Base-by-base conservation (phyloP, 2,888 invertebrate genomes). In the Formica aserva region DNA sequence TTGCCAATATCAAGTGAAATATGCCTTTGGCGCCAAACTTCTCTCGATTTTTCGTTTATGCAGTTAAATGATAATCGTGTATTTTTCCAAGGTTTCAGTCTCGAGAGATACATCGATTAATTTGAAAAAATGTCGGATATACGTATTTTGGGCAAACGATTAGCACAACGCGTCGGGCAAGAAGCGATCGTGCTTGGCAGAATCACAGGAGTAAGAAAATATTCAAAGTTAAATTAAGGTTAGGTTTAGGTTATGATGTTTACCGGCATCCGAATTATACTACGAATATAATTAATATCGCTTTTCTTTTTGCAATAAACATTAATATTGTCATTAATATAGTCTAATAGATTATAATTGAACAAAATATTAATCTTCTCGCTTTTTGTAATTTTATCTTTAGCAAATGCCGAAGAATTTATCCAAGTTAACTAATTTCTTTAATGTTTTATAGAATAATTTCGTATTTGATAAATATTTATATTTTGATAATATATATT, bases 121-220 rank as follows among this genome's bases (percentile, higher is more conserved):
- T 15, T 29, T 66, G 1, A 18, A 35, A 85, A 77, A 67, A 89
- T 88, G 86, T 1, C 76, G 8, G 83, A 86, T 2, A 80, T 84
- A 85, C 91, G 94, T 13, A 87, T 93, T 15, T 78, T 85, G 41
- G 94, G 94, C 15, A 91, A 92, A 48, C 89, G 91, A 63, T 75
- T 94, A 48, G 85, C 86, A 1, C 92, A 93, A 71, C 84, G 91
- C 65, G 15, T 93, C 5, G 92, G 92, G 15, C 83, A 92, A 48
- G 86, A 93, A 62, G 89, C 93, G 11, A 89, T 94, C 75, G 52
- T 94, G 22, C 89, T 93, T 55, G 94, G 94, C 13, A 90, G 85
- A 29, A 78, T 93, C 32, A 91, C 87, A 55, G 92, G 91, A 81
- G 94, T 94, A 86, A 84, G 83, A 22, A 62, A 29, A 32, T 83